A percentile compares a stretch with the other conserved stretches of the same genome.
These are phyloP conservation scores for Hydrophis major DNA, from an alignment of 2,797 vertebrate species.

Conservation along the genomic window DNA sequence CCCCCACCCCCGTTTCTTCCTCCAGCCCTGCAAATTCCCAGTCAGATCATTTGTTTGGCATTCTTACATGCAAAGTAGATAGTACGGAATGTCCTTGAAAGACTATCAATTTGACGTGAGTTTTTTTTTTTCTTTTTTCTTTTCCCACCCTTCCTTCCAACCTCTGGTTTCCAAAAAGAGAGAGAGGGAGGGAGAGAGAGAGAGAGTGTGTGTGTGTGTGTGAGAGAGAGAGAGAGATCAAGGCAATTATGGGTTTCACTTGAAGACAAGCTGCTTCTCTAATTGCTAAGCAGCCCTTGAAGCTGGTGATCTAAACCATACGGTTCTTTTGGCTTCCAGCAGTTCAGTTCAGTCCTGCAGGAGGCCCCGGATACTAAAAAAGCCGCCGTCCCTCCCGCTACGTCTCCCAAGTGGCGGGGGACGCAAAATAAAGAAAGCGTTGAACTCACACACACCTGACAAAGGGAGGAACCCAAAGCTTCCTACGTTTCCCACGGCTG, in stretches of 20 bases:
- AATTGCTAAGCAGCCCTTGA: constrained; percentile 48
- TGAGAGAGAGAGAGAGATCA: background rate
- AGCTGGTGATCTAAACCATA: constrained; percentile 41
- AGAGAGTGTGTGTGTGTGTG: too few species aligned
- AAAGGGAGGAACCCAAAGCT: too few species aligned
- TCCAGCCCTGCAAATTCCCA: constrained; percentile 49
- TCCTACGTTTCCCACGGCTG: background rate
- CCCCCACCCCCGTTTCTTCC: background rate
- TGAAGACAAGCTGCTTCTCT: constrained; percentile 28
- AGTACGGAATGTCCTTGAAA: constrained; percentile 69
- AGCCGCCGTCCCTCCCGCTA: background rate
- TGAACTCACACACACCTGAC: background rate
- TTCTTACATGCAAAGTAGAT: constrained; percentile 57
- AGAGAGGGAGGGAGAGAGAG: accelerated
- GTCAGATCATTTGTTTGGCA: constrained; percentile 45
- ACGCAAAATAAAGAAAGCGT: background rate
- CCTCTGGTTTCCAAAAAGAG: constrained; percentile 44
- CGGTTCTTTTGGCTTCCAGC: constrained; percentile 20
- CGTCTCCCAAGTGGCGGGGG: background rate
- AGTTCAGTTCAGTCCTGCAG: constrained; percentile 12
- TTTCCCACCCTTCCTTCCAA: constrained; percentile 37
- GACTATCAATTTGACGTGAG: constrained; percentile 51
- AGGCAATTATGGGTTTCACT: constrained; percentile 63
- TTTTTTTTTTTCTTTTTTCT: background rate
- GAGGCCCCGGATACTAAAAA: background rate